phyloP scores from a whole-genome alignment of 2,797 vertebrate genomes.

The Balearica regulorum region DNA sequence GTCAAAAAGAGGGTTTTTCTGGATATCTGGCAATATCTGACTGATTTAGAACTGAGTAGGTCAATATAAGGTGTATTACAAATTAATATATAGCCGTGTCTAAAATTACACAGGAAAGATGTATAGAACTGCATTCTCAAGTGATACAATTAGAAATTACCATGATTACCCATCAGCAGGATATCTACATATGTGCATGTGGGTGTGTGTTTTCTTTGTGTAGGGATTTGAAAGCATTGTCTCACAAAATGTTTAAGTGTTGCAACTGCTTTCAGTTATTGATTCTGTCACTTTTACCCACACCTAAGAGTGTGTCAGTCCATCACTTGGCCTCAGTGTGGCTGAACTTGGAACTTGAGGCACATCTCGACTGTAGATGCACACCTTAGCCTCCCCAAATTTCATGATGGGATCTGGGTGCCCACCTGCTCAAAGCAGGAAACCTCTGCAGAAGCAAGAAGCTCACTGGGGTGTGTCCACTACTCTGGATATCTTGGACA shows the following conservation, averaged over 20 bases:
- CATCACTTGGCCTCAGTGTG: no score
- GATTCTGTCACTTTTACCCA: neutral
- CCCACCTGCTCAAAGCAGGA: neutral
- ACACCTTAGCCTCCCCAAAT: no score
- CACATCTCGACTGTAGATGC: rapidly evolving
- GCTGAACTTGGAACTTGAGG: rapidly evolving
- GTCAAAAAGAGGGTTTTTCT: neutral
- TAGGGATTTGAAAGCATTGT: neutral
- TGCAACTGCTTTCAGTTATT: neutral
- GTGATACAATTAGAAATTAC: neutral
- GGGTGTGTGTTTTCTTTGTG: neutral
- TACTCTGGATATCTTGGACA: neutral
- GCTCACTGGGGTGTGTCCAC: neutral
- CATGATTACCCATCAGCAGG: neutral
- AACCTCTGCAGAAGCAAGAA: neutral
- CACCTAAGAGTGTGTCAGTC: neutral
- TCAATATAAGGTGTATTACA: neutral
- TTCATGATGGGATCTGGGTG: no score
- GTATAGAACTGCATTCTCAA: neutral
- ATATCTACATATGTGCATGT: rapidly evolving
- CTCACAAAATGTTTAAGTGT: neutral
- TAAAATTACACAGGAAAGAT: neutral
- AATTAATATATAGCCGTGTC: neutral
- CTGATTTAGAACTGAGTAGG: neutral
- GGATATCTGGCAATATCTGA: neutral